Base-by-base conservation (phyloP, 1,140 invertebrate genomes). In the Lycorma delicatula region DNA sequence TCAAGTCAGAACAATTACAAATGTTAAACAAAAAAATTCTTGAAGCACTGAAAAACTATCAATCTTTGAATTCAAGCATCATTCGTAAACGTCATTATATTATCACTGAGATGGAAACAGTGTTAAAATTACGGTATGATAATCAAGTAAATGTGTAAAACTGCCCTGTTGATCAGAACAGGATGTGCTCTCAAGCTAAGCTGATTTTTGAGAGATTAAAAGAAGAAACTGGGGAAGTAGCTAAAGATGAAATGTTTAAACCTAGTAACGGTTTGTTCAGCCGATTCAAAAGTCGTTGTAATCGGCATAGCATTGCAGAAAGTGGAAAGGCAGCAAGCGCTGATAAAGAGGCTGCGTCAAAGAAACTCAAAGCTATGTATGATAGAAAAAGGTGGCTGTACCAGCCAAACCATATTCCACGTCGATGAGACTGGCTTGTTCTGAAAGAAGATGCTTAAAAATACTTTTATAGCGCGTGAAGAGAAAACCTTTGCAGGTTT, bases 241-340 rank as follows among this genome's bases (percentile, higher is more conserved):
- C n/a, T n/a, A n/a, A n/a, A n/a, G 29, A n/a, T n/a, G n/a, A n/a
- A n/a, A n/a, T n/a, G n/a, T n/a, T n/a, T n/a, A n/a, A n/a, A n/a
- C n/a, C n/a, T 6, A 66, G 60, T 50, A 29, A 51, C 22, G 64
- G 66, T 26, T 68, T 66, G 66, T 69, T 66, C 44, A 48, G 59
- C 1, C 28, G 58, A 5, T 69, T 69, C 36, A 66, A 65, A 57
- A 60, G 53, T 7, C 46, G 58, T 26, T 36, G 46, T 26, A 60
- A 57, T 46, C 49, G 66, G 16, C 52, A 64, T 61, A 66, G 64
- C 48, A 50, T 68, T 38, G 36, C 36, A 38, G 36, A 38, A 38
- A 38, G 36, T 38, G 36, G 36, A 38, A 18, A 38, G 36, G 36
- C 56, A 20, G 52, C 48, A 13, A 57, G 54, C 47, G 34, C 18